A percentile compares a stretch with the other conserved stretches of the same genome.
Evolutionary conservation across 1,140 invertebrate species (phyloP).

Genomic region (Pseudomyrmex pallidus): DNA sequence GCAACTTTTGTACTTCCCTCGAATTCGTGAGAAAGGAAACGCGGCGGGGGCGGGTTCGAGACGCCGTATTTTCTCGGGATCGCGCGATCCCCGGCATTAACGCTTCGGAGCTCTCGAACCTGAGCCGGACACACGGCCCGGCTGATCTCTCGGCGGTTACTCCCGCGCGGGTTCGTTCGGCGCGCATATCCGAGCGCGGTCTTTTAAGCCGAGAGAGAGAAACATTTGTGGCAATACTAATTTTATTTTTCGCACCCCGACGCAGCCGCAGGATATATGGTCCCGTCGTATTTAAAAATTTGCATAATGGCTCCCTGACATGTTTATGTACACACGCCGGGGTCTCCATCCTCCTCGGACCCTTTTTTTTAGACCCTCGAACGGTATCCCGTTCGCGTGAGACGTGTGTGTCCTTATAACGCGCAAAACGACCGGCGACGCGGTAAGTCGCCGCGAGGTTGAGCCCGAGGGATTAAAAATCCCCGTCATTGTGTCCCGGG

Average conservation of each 20-base stretch:
- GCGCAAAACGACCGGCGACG: slow-evolving; percentile 61
- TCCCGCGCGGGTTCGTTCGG: slow-evolving; percentile 40
- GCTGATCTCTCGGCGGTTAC: slow-evolving; percentile 38
- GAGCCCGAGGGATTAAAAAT: slow-evolving; percentile 79
- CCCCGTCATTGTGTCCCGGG: slow-evolving; percentile 75
- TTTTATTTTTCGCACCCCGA: slow-evolving; percentile 82
- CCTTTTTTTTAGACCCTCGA: slow-evolving; percentile 26
- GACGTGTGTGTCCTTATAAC: slow-evolving; percentile 64
- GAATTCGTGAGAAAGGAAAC: slow-evolving; percentile 20
- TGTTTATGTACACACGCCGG: slow-evolving; percentile 82
- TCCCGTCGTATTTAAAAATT: slow-evolving; percentile 83
- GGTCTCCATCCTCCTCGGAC: slow-evolving; percentile 42
- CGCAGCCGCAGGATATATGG: slow-evolving; percentile 73
- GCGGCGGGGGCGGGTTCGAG: not conserved
- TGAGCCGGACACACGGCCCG: slow-evolving; percentile 38
- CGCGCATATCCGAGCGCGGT: slow-evolving; percentile 27
- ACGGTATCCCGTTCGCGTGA: not conserved
- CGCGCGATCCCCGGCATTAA: slow-evolving; percentile 45
- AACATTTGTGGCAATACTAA: slow-evolving; percentile 79
- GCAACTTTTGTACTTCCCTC: not conserved
- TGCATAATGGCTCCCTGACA: slow-evolving; percentile 83
- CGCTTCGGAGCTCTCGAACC: slow-evolving; percentile 21
- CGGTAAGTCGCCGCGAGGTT: slow-evolving; percentile 64
- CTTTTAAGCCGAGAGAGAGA: slow-evolving; percentile 74
- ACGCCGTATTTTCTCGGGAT: slow-evolving; percentile 41